These are phyloP conservation scores for Acanthochromis polyacanthus DNA, from an alignment of 2,113 vertebrate genomes.

Conservation along the genomic window DNA sequence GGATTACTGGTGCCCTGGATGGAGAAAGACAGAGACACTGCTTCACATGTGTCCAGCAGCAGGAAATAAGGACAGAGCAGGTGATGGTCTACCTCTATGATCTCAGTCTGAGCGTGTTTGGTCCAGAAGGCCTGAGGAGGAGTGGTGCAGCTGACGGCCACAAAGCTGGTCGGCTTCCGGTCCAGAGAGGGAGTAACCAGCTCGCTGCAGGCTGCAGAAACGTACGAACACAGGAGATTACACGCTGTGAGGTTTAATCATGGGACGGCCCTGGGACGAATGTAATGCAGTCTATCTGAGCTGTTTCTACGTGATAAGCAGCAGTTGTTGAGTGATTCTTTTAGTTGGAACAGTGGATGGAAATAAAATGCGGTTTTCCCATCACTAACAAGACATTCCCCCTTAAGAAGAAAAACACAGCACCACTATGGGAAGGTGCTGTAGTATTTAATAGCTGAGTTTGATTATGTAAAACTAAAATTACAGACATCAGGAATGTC, in stretches of 20 bases:
- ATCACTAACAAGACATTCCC: too few species aligned
- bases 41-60: neutral
- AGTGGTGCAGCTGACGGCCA: constrained; percentile 97
- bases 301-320: constrained; percentile 7
- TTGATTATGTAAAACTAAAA: too few species aligned
- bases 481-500: too few species aligned
- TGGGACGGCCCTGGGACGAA: neutral
- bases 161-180: constrained; percentile 97
- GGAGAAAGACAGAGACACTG: neutral
- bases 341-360: constrained; percentile 2
- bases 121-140: constrained; percentile 99
- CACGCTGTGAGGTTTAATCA: constrained; percentile 51
- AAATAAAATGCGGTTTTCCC: neutral
- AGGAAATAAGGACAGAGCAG: neutral
- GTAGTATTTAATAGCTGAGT: too few species aligned
- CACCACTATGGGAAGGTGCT: too few species aligned
- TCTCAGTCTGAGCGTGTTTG: constrained; percentile 98
- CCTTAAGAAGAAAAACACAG: too few species aligned
- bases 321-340: neutral
- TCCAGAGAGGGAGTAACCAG: constrained; percentile 94
- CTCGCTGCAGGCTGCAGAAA: constrained; percentile 93
- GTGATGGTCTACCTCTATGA: constrained; percentile 91
- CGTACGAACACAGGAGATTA: constrained; percentile 58
- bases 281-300: constrained; percentile 23
- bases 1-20: constrained; percentile 96